Base-by-base conservation (phyloP, 2,888 invertebrate species). In the Abscondita cerata region DNA sequence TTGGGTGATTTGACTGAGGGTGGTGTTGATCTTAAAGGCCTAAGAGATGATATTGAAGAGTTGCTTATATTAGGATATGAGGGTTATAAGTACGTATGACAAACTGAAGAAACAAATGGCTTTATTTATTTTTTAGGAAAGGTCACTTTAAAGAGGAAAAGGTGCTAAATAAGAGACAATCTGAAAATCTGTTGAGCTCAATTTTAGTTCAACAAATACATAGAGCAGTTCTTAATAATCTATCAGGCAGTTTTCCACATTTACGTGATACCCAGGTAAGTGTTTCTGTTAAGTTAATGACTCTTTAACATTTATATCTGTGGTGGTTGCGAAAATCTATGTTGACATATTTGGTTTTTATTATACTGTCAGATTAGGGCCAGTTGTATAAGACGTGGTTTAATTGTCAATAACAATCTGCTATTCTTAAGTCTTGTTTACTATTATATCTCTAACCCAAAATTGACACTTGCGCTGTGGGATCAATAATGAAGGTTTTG, bases 151-250 rank as follows among this genome's bases (percentile, higher is more conserved):
- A 76, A 52, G 70, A 67, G 12, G 71, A 70, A 41, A 66, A 68
- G 50, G 67, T 75, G 69, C 46, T 81, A 79, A 62, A 67, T 25
- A 34, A 60, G 25, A 62, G 15, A 12, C 67, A 75, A 53, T 70
- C 78, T 58, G 84, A 86, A 65, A 79, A 86, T 77, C 70, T 79
- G 1, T 64, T 82, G 20, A 80, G 85, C 31, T 83, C 83, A 62
- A 77, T 82, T 40, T 77, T 93, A 59, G 82, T 86, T 1, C 84
- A 83, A 68, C 89, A 90, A 78, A 82, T 93, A 1, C 91, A 93
- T 76, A 85, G 91, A 73, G 83, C 87, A 1, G 79, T 93, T 2
- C 77, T 85, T 15, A 86, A 87, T 66, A 82, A 84, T 67, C 78
- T 93, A 2, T 79, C 84, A 5, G 81, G 83, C 11, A 85, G 85